These are phyloP conservation scores for Ashinkailepas kermadecensis DNA, from an alignment of 2,888 invertebrate genomes.

Conservation along the genomic window DNA sequence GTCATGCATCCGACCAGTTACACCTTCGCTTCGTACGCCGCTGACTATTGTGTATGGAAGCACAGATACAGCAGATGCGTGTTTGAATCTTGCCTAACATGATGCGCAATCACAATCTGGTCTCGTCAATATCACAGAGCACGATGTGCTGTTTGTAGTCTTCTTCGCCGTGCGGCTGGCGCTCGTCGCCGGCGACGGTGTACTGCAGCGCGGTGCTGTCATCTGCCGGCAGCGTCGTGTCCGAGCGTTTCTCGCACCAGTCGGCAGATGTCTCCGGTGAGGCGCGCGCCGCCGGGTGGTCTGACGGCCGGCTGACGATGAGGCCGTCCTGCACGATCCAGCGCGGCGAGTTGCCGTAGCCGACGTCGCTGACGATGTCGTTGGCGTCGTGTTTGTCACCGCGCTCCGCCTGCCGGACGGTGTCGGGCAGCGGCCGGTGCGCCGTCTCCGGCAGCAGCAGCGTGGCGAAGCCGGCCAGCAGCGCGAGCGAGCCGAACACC, in stretches of 20 bases:
- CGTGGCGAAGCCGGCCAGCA: conserved; percentile 54
- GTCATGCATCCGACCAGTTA: too few species aligned
- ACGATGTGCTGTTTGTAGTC: conserved; percentile 1
- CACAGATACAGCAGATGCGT: too few species aligned
- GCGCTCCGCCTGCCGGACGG: conserved; percentile 58
- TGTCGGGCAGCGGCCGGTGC: conserved; percentile 56
- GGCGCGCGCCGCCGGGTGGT: neutral
- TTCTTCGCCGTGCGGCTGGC: neutral
- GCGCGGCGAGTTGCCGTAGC: conserved; percentile 31
- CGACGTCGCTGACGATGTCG: conserved; percentile 27
- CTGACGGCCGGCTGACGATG: conserved; percentile 27
- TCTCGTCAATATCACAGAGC: conserved; percentile 13
- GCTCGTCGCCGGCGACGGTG: neutral
- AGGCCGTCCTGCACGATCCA: conserved; percentile 31
- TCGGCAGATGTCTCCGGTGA: neutral
- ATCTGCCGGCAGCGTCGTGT: neutral
- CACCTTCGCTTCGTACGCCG: too few species aligned
- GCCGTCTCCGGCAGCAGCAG: conserved; percentile 62
- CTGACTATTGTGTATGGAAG: too few species aligned
- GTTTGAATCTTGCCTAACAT: too few species aligned
- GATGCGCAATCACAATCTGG: neutral
- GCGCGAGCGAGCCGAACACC: conserved; percentile 48
- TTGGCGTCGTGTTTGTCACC: neutral
- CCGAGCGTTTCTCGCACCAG: neutral
- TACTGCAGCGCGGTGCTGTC: neutral